Evolutionary conservation across 2,888 invertebrate genomes (phyloP).

Genomic region (Anagyrus pseudococci): DNA sequence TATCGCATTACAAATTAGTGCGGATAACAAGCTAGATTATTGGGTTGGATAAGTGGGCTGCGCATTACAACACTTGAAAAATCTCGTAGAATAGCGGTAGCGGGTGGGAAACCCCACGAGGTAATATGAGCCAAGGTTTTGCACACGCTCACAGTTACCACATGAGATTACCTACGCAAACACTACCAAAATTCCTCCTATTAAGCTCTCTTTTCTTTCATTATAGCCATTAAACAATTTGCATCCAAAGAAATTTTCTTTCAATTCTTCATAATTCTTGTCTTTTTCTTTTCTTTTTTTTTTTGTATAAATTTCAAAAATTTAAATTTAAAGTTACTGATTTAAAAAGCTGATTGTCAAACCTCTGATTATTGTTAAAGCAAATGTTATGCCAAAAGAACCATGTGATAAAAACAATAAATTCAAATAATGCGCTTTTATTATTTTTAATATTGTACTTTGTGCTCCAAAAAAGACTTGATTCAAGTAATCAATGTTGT

Average conservation of each 20-base stretch:
- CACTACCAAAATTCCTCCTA: conserved; percentile 53
- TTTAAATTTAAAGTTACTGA: not conserved
- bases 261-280: conserved; percentile 23
- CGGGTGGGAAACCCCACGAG: conserved; percentile 82
- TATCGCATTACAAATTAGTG: conserved; percentile 3
- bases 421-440: not conserved
- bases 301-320: too few species aligned
- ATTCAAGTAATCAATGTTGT: too few species aligned
- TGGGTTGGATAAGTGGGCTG: too few species aligned
- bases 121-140: conserved; percentile 76
- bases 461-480: conserved; percentile 17
- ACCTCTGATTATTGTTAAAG: conserved; percentile 14
- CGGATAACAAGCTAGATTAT: too few species aligned
- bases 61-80: conserved; percentile 28
- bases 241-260: conserved; percentile 19
- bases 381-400: conserved; percentile 18
- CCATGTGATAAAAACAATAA: not conserved
- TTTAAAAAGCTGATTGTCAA: not conserved
- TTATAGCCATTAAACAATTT: conserved; percentile 18
- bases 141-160: conserved; percentile 91
- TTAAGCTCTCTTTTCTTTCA: conserved; percentile 11
- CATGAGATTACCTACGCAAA: conserved; percentile 87
- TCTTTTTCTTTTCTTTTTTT: conserved; percentile 12
- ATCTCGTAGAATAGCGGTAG: conserved; percentile 61
- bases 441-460: conserved; percentile 3